Base-by-base conservation (phyloP, 1,140 invertebrate species). In the Triops cancriformis region DNA sequence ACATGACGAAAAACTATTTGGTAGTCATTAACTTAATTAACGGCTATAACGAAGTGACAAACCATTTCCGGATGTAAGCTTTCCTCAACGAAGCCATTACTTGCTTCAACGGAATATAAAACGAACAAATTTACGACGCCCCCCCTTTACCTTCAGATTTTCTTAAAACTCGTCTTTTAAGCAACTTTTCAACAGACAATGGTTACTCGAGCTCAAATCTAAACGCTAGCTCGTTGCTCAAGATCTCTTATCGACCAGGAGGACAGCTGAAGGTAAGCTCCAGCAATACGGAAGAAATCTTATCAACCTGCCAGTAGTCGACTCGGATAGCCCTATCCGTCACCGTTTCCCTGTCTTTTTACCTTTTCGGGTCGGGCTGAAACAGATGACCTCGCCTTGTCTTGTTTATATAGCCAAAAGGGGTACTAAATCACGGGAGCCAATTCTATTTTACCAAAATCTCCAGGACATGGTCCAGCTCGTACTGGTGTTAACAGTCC, bases 261-360 rank as follows among this genome's bases (percentile, higher is more conserved):
- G 31, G 51, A 64, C 51, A 64, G 51, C 18, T 64, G 14, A 64
- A 64, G 18, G 14, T 18, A 14, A 64, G 51, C n/a, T n/a, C 2
- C 51, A 64, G 51, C 51, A 64, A 64, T 64, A 64, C 51, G 51
- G 51, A 14, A 64, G 51, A 64, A 51, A 64, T 64, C 51, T 18
- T 64, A 64, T 64, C n/a, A 64, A 64, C 23, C 51, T 64, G 31
- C 51, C 10, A 23, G 23, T 7, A 64, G 6, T 64, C 14, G 6
- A 64, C 7, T 18, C 6, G 14, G n/a, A 5, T 45, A 18, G 14
- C 14, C 9, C 51, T 64, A 64, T 14, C 51, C 51, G 51, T 64
- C 51, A 64, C 51, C 14, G 51, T 23, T n/a, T 64, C 51, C 5
- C 10, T 37, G 51, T 64, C 51, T 64, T 23, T 64, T 45, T 18